A percentile compares a stretch with the other conserved stretches of the same genome.
These are phyloP conservation scores for Cyaniris semiargus DNA, from an alignment of 2,888 invertebrate genomes.

Conservation along the genomic window DNA sequence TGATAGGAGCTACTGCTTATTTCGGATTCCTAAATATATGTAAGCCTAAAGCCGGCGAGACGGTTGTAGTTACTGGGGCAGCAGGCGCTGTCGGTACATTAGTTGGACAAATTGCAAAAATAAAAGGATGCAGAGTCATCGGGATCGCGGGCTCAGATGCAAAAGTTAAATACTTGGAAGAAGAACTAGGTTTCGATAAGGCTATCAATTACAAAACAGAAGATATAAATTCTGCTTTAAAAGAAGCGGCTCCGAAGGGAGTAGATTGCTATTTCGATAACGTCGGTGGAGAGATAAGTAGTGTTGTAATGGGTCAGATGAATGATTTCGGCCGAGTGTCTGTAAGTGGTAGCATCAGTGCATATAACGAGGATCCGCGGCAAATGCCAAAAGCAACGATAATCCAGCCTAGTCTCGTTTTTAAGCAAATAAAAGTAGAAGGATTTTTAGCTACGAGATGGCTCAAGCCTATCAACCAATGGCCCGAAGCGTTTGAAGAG, in stretches of 20 bases:
- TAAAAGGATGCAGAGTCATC: conserved; percentile 80
- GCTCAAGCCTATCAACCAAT: conserved; percentile 59
- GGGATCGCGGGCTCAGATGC: conserved; percentile 85
- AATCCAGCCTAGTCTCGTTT: conserved; percentile 78
- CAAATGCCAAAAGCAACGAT: conserved; percentile 59
- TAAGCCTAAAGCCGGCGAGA: conserved; percentile 83
- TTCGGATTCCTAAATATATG: conserved; percentile 84
- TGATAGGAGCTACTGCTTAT: conserved; percentile 84
- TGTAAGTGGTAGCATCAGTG: conserved; percentile 60
- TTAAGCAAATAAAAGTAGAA: conserved; percentile 82
- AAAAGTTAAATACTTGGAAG: conserved; percentile 83
- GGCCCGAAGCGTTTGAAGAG: conserved; percentile 79
- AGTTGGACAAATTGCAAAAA: conserved; percentile 87
- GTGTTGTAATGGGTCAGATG: conserved; percentile 80
- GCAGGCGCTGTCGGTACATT: conserved; percentile 86
- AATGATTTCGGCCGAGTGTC: conserved; percentile 57
- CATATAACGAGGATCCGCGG: conserved; percentile 55
- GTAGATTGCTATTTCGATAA: conserved; percentile 88
- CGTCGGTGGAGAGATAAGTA: conserved; percentile 83
- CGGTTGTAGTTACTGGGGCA: conserved; percentile 83
- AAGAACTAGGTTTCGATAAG: conserved; percentile 83
- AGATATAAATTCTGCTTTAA: conserved; percentile 71
- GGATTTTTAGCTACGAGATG: conserved; percentile 81
- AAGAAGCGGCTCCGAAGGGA: conserved; percentile 82
- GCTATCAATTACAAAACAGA: conserved; percentile 85